phyloP scores from a whole-genome alignment of 2,113 vertebrate species.

The Amblyornis subalaris region DNA sequence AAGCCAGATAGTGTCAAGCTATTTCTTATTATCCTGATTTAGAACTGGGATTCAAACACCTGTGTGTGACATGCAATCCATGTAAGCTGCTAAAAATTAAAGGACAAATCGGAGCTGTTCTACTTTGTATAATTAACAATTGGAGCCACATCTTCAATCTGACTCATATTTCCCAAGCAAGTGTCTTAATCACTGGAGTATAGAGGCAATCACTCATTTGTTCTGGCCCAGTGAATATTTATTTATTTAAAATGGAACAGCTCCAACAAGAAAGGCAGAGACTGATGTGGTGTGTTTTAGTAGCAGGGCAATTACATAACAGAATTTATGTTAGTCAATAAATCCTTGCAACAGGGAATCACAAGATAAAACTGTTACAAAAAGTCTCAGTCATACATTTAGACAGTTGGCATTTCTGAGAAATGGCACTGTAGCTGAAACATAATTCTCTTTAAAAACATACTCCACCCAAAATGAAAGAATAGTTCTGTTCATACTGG shows the following conservation, averaged over 20 bases:
- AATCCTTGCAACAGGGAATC: constrained; percentile 41
- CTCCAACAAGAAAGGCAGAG: constrained; percentile 21
- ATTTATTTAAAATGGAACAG: constrained; percentile 52
- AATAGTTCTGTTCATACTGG: neutral
- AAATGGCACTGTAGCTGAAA: neutral
- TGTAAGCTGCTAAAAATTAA: neutral
- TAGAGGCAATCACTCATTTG: constrained; percentile 41
- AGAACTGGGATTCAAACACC: neutral
- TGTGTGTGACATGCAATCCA: neutral
- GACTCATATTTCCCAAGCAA: constrained; percentile 8
- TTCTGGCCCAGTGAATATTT: constrained; percentile 45
- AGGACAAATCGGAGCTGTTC: neutral
- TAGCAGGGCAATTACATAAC: constrained; percentile 45
- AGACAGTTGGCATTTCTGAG: neutral
- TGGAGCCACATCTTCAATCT: neutral
- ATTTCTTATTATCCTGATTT: neutral
- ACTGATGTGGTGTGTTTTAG: constrained; percentile 26
- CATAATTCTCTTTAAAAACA: constrained; percentile 3
- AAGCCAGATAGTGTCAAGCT: neutral
- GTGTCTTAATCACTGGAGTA: neutral
- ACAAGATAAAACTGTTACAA: constrained; percentile 48
- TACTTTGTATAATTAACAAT: neutral
- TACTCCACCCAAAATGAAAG: neutral
- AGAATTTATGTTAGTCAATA: constrained; percentile 57
- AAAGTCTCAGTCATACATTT: constrained; percentile 34